Base-by-base conservation (phyloP, 1,140 invertebrate genomes). In the Drosophila ogumai region DNA sequence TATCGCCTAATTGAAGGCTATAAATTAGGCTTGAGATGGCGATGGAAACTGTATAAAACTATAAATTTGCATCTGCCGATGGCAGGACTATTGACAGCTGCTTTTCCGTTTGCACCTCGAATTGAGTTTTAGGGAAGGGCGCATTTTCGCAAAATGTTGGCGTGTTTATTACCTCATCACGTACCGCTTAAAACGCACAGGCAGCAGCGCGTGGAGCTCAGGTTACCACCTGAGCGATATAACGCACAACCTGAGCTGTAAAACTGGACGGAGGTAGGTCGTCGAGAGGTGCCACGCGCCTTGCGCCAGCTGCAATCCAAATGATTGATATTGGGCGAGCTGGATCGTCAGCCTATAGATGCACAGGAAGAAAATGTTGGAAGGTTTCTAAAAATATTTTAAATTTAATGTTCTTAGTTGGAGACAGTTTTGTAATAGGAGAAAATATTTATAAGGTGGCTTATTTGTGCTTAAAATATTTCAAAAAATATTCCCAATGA, bases 251-350 rank as follows among this genome's bases (percentile, higher is more conserved):
- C 40, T 60, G 75, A 43, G 32, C 61, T 46, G n/a, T 22, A 43
- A 52, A 52, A 25, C 52, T 43, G 43, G 68, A 54, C 41, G 68
- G 68, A 34, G 64, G 49, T 49, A 19, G 34, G 34, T 15, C n/a
- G 25, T 22, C 25, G 25, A 25, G 43, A 57, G 25, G 34, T 72
- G 68, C 68, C 68, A 72, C 68, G 68, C 64, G 67, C 79, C 60
- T 38, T 56, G 59, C 25, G 58, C 40, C 71, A 74, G 72, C 72
- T 75, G 77, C 73, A 85, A 50, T 74, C 73, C 67, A 63, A 81
- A 49, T 85, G 85, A 88, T 90, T 90, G 85, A 90, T 88, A 77
- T 84, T 88, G 81, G 84, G 84, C 84, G 84, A 88, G 54, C 66
- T 71, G 61, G 55, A 46, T 60, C 44, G 55, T 41, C 50, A 55